Base-by-base conservation (phyloP, 2,888 invertebrate genomes). In the Lithophane ornitopus region DNA sequence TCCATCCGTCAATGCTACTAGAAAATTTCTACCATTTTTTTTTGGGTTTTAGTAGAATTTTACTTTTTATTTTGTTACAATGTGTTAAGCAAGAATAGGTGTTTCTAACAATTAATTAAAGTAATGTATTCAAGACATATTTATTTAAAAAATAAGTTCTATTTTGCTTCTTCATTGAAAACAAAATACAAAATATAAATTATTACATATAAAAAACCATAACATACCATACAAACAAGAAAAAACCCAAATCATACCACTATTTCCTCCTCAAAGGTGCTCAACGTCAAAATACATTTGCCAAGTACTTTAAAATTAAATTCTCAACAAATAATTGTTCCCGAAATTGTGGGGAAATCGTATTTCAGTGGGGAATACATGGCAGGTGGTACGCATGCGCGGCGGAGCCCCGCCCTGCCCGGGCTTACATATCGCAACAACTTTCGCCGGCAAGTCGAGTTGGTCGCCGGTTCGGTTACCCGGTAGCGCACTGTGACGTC, bases 341-440 rank as follows among this genome's bases (percentile, higher is more conserved):
- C 90, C 89, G 83, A 90, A 90, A 92, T 93, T 92, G 91, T 89
- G 91, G 92, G 91, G 89, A 92, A 90, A 89, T 88, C 84, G 86
- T 89, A 85, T 85, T 87, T 86, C 78, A 82, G 80, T 65, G 72
- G 88, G 81, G 82, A 87, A 82, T 79, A 78, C 75, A 74, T 61
- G 71, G 54, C 68, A 80, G 73, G 81, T 70, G 58, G 66, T 75
- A 88, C 95, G 95, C 95, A 93, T 92, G 96, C 95, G 95, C 88
- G 86, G 26, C 54, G 67, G 78, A 90, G 94, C 95, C 94, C 94
- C 95, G 93, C 96, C 95, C 95, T 93, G 93, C 92, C 95, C 94
- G 92, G 93, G 93, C 90, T 89, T 90, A 78, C 86, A 52, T 67
- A 67, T 82, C 65, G 59, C 71, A 58, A 54, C 70, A 82, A 86